A percentile compares a stretch with the other conserved stretches of the same genome.
phyloP scores from a whole-genome alignment of 30 jellyfish, hydroid and myxozoan genomes.

The Cassiopea xamachana region DNA sequence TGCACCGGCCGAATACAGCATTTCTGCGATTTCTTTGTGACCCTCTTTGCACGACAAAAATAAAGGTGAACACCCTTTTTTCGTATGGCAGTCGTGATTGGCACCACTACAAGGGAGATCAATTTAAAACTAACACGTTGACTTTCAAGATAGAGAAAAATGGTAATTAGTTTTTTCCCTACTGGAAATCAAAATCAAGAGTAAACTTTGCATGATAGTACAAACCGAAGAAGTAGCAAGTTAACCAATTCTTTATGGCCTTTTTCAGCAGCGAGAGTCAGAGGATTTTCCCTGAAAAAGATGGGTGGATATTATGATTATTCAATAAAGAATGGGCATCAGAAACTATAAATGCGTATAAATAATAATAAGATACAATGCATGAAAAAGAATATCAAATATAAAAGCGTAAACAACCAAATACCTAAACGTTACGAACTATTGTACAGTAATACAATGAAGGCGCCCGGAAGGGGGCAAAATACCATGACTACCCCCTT shows the following conservation, averaged over 20 bases:
- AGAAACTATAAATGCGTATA: too few relatives aligned
- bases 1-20: slow-evolving; percentile 80
- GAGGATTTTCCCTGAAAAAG: slow-evolving; percentile 89
- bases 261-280: slow-evolving; percentile 95
- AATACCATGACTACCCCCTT: too few relatives aligned
- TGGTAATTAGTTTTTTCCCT: too few relatives aligned
- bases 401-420: too few relatives aligned
- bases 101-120: slow-evolving; percentile 71
- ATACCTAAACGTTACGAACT: too few relatives aligned
- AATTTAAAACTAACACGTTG: background rate
- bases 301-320: background rate
- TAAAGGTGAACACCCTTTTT: slow-evolving; percentile 95
- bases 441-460: too few relatives aligned
- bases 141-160: too few relatives aligned
- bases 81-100: slow-evolving; percentile 96
- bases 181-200: too few relatives aligned
- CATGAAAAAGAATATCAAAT: too few relatives aligned
- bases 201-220: background rate
- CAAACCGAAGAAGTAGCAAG: slow-evolving; percentile 67
- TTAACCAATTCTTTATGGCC: slow-evolving; percentile 89
- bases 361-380: too few relatives aligned
- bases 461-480: too few relatives aligned
- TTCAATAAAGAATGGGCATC: too few relatives aligned
- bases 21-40: slow-evolving; percentile 89
- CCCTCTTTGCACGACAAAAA: slow-evolving; percentile 98